A percentile compares a stretch with the other conserved stretches of the same genome.
These are phyloP conservation scores for Drosophila teissieri DNA, from an alignment of 1,140 invertebrate genomes.

Conservation along the genomic window DNA sequence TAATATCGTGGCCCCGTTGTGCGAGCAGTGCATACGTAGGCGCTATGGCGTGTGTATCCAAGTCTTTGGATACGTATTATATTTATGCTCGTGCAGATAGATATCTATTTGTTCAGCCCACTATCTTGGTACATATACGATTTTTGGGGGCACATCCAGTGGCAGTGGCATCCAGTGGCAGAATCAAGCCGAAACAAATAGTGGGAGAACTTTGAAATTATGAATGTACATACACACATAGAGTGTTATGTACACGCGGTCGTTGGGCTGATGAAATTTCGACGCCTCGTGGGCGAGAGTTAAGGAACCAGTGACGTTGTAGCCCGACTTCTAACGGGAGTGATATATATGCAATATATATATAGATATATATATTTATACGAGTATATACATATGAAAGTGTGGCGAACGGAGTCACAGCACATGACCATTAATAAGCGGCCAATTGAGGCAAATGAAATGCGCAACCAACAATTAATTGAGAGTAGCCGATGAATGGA, in stretches of 20 bases:
- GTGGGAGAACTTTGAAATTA: conserved; percentile 10
- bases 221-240: background rate
- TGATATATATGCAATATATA: conserved; percentile 8
- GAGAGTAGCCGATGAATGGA: conserved; percentile 26
- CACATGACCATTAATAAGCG: conserved; percentile 46
- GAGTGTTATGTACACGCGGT: conserved; percentile 4
- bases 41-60: conserved; percentile 13
- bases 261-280: conserved; percentile 38
- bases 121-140: conserved; percentile 29
- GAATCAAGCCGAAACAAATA: conserved; percentile 10
- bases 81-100: conserved; percentile 31
- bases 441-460: conserved; percentile 55
- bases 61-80: conserved; percentile 19
- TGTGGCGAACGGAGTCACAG: background rate
- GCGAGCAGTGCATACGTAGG: conserved; percentile 15
- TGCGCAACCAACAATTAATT: conserved; percentile 52
- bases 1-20: background rate
- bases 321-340: conserved; percentile 6
- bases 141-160: conserved; percentile 57
- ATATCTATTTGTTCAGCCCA: conserved; percentile 19
- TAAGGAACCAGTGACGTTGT: conserved; percentile 30
- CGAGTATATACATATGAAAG: background rate
- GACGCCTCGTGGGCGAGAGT: conserved; percentile 32
- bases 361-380: background rate
- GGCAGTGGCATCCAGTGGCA: too few species aligned